Evolutionary conservation across 2,113 vertebrate species (phyloP).

Genomic region (Apteryx mantelli): DNA sequence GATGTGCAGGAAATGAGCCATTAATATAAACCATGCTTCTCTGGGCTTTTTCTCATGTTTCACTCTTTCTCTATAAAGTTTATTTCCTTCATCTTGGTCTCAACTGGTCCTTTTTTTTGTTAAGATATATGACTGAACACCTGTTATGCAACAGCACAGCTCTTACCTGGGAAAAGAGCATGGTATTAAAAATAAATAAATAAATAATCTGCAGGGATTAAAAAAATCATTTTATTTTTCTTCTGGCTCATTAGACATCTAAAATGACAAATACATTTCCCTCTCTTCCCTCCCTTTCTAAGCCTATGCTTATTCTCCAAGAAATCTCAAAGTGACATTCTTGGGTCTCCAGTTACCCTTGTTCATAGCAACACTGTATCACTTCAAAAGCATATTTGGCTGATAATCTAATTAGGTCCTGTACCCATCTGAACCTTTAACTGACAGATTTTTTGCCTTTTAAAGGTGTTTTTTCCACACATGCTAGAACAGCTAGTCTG

Average conservation of each 20-base stretch:
- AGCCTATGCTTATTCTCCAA: background rate
- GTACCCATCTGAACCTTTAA: background rate
- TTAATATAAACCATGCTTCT: background rate
- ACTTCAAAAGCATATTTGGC: background rate
- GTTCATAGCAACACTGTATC: background rate
- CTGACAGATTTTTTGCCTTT: background rate
- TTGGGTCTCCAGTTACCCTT: background rate
- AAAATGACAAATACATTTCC: background rate
- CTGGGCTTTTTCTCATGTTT: background rate
- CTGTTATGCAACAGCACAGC: background rate
- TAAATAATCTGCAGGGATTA: background rate
- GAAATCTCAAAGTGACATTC: background rate
- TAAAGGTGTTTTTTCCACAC: background rate
- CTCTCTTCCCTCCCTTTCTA: background rate
- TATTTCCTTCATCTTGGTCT: background rate
- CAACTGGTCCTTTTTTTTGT: background rate
- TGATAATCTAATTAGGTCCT: background rate
- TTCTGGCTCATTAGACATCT: background rate
- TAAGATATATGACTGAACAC: background rate
- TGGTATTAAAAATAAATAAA: background rate
- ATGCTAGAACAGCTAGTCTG: background rate
- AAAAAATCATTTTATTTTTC: background rate
- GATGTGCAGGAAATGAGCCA: background rate
- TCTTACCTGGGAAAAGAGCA: background rate
- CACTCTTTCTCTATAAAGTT: background rate